These are phyloP conservation scores for Dasypolia templi DNA, from an alignment of 2,888 invertebrate genomes.

Conservation along the genomic window DNA sequence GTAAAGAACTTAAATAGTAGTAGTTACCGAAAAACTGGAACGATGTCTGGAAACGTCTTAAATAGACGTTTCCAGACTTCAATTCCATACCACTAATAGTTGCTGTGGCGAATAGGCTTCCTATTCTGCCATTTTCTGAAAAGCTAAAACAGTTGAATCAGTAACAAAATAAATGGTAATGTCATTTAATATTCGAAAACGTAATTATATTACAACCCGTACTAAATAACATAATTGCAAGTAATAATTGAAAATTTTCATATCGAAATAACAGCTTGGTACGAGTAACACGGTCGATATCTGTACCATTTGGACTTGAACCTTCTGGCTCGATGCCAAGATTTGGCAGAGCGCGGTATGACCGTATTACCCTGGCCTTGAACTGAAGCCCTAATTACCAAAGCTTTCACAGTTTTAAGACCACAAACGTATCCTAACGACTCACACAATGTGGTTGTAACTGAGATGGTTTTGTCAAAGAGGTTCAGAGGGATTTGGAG, in stretches of 20 bases:
- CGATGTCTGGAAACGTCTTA: too few relatives aligned
- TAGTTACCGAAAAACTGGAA: too few relatives aligned
- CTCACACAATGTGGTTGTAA: slow-evolving; percentile 19
- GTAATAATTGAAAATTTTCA: background rate
- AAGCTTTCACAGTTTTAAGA: slow-evolving; percentile 48
- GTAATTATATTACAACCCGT: background rate
- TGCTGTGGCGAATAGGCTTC: background rate
- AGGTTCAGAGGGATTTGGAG: slow-evolving; percentile 16
- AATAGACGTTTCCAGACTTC: background rate
- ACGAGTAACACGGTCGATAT: slow-evolving; percentile 19
- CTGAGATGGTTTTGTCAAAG: slow-evolving; percentile 26
- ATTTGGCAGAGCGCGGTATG: slow-evolving; percentile 41
- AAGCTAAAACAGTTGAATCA: background rate
- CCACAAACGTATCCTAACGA: slow-evolving; percentile 29
- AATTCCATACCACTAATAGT: background rate
- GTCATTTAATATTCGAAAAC: background rate
- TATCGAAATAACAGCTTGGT: background rate
- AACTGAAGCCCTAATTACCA: slow-evolving; percentile 37
- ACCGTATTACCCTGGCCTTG: slow-evolving; percentile 27
- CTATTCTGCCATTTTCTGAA: background rate
- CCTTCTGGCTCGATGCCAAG: slow-evolving; percentile 41
- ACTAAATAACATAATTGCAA: background rate
- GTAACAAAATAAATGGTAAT: background rate
- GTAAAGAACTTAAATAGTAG: too few relatives aligned
- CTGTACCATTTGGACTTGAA: slow-evolving; percentile 37